phyloP scores from a whole-genome alignment of 2,888 invertebrate genomes.

The Habrosyne pyritoides region DNA sequence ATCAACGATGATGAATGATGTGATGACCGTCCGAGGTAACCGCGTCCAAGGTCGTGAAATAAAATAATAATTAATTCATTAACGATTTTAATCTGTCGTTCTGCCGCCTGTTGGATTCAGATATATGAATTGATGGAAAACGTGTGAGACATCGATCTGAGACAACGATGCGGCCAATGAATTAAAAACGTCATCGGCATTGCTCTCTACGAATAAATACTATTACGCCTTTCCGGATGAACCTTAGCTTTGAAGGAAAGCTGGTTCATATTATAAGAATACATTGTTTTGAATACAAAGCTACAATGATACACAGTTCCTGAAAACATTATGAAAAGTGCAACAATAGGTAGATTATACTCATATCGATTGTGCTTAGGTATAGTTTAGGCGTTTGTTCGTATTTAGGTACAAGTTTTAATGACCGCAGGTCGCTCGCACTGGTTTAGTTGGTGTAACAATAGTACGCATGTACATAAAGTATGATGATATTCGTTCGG shows the following conservation, averaged over 20 bases:
- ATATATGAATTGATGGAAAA: no score
- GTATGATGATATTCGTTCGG: constrained; percentile 65
- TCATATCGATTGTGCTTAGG: neutral
- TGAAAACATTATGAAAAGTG: no score
- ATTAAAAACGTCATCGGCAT: no score
- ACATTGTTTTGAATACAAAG: neutral
- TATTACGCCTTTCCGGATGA: neutral
- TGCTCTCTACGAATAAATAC: neutral
- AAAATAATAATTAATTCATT: constrained; percentile 69
- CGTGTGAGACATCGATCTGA: no score
- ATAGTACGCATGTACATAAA: constrained; percentile 53
- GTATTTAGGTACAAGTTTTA: constrained; percentile 31
- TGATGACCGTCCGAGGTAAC: constrained; percentile 63
- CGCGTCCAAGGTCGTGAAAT: constrained; percentile 72
- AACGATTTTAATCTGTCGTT: constrained; percentile 22
- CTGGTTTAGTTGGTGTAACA: constrained; percentile 46
- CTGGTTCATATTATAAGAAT: neutral
- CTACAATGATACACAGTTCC: neutral
- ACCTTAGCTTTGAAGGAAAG: neutral
- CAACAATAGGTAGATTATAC: neutral
- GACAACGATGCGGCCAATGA: neutral
- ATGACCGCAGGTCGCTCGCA: constrained; percentile 53
- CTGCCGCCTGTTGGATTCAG: no score
- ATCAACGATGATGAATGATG: constrained; percentile 71
- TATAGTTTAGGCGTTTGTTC: neutral